Conservation (phyloP, 92 coral and sea anemone genomes). For the Parazoanthus atlanticus region DNA sequence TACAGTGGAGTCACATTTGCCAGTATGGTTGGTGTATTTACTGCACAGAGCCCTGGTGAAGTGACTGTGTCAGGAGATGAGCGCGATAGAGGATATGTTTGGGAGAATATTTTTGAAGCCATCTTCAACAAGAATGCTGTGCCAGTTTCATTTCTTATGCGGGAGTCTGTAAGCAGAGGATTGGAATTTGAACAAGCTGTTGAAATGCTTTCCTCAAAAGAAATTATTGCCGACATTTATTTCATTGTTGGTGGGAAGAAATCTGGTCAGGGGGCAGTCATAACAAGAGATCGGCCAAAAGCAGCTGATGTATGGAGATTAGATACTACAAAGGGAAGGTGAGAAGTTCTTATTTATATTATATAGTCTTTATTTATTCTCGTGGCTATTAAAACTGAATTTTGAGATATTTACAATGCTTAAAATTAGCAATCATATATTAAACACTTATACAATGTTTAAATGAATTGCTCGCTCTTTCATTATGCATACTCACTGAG, state of each 20-base stretch:
- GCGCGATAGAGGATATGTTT: constrained; percentile 76
- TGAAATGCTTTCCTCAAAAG: constrained; percentile 51
- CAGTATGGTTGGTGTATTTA: constrained; percentile 81
- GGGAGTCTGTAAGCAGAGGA: constrained; percentile 64
- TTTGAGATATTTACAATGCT: too few relatives aligned
- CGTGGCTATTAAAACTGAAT: too few relatives aligned
- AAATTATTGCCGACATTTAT: constrained; percentile 75
- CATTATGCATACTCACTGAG: too few relatives aligned
- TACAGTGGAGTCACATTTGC: constrained; percentile 89
- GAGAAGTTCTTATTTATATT: background rate
- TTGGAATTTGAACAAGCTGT: constrained; percentile 69
- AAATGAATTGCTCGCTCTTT: too few relatives aligned
- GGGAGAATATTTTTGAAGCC: constrained; percentile 79
- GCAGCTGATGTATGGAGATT: constrained; percentile 78
- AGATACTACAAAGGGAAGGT: constrained; percentile 52
- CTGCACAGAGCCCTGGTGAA: constrained; percentile 80
- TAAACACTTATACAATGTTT: too few relatives aligned
- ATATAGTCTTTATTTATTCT: too few relatives aligned
- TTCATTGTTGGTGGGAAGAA: constrained; percentile 81
- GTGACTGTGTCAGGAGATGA: constrained; percentile 82
- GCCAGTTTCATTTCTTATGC: constrained; percentile 76
- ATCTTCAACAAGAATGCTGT: constrained; percentile 73
- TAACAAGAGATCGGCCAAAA: constrained; percentile 65
- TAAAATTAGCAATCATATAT: too few relatives aligned
- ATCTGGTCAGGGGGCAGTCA: constrained; percentile 79